Conservation (phyloP, 2,888 invertebrate genomes). For the Oegoconia quadripuncta region DNA sequence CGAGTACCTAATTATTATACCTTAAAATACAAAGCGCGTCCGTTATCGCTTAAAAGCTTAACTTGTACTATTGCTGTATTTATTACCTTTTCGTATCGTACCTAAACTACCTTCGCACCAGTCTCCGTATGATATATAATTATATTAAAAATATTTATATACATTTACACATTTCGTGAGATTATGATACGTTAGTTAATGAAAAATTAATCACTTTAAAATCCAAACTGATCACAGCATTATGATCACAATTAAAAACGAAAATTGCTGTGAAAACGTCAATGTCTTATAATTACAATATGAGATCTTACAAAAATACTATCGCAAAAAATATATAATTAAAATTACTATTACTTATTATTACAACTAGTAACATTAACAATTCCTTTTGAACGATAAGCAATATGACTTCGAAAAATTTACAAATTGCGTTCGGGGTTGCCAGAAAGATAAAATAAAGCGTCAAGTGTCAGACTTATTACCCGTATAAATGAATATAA, state of each 20-base stretch:
- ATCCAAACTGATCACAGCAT: slow-evolving; percentile 59
- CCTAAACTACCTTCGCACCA: slow-evolving; percentile 44
- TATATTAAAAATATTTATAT: slow-evolving; percentile 33
- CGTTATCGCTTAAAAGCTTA: slow-evolving; percentile 23
- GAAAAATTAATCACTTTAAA: slow-evolving; percentile 23
- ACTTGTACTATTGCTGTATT: slow-evolving; percentile 11
- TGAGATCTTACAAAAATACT: slow-evolving; percentile 69
- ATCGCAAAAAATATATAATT: slow-evolving; percentile 59
- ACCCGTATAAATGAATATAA: too few species aligned
- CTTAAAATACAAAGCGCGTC: slow-evolving; percentile 16
- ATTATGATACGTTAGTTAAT: slow-evolving; percentile 14
- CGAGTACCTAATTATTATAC: slow-evolving; percentile 25
- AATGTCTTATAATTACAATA: slow-evolving; percentile 44
- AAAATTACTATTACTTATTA: slow-evolving; percentile 41
- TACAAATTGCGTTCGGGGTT: slow-evolving; percentile 10
- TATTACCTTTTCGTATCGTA: neutral
- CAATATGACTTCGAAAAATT: slow-evolving; percentile 60
- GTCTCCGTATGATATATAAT: slow-evolving; percentile 52
- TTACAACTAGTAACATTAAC: slow-evolving; percentile 70
- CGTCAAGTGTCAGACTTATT: slow-evolving; percentile 2
- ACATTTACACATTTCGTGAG: slow-evolving; percentile 32
- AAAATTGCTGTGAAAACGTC: slow-evolving; percentile 30
- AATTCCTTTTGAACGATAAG: slow-evolving; percentile 65
- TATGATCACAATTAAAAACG: slow-evolving; percentile 51
- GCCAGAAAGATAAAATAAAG: slow-evolving; percentile 1